A percentile compares a stretch with the other conserved stretches of the same genome.
These are phyloP conservation scores for Ciconia stormi DNA, from an alignment of 2,113 vertebrate genomes.

Conservation along the genomic window DNA sequence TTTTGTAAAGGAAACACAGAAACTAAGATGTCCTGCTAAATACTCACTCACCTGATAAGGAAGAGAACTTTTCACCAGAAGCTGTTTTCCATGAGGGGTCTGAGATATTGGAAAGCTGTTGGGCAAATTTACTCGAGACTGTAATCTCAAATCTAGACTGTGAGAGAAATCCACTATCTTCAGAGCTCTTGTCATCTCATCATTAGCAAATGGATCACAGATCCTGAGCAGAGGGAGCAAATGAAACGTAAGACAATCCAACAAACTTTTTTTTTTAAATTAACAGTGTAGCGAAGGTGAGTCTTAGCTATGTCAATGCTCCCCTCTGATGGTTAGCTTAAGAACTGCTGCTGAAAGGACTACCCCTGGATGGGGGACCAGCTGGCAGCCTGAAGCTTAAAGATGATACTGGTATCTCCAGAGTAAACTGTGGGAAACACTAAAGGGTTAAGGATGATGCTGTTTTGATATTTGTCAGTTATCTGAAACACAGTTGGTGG, in stretches of 20 bases:
- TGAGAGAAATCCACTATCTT: conserved; percentile 84
- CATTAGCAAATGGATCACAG: conserved; percentile 49
- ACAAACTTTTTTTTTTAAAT: neutral
- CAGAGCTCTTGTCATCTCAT: conserved; percentile 60
- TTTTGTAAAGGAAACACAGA: neutral
- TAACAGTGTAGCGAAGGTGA: neutral
- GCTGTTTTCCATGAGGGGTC: conserved; percentile 74
- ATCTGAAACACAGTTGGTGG: neutral
- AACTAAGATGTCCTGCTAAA: neutral
- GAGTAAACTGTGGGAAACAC: neutral
- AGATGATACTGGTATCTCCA: neutral
- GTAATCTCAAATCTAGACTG: conserved; percentile 78
- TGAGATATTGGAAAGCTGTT: conserved; percentile 74
- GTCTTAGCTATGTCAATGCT: conserved; percentile 39
- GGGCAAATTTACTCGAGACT: conserved; percentile 58
- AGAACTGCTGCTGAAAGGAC: conserved; percentile 20
- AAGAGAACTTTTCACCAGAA: conserved; percentile 72
- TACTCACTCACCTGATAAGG: conserved; percentile 80
- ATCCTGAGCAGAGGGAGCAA: conserved; percentile 67
- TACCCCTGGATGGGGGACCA: neutral
- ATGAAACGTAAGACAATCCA: neutral
- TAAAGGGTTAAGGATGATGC: neutral
- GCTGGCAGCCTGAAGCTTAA: neutral
- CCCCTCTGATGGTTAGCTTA: conserved; percentile 67
- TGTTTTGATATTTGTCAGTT: neutral